phyloP scores from a whole-genome alignment of 2,797 vertebrate genomes.

The Leuciscus waleckii region DNA sequence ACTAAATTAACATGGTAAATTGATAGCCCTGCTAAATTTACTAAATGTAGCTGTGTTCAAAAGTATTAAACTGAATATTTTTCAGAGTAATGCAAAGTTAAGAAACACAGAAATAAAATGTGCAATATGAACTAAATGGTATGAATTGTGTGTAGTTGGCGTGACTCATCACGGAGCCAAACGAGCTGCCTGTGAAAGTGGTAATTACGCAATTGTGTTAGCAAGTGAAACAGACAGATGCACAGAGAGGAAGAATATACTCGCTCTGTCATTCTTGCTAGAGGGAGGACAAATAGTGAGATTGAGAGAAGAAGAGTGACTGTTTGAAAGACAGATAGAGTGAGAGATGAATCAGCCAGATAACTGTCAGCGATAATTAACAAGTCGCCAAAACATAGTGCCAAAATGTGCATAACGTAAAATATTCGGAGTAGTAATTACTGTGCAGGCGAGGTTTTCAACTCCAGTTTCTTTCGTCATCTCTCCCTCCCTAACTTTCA shows the following conservation, averaged over 20 bases:
- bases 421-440: constrained; percentile 39
- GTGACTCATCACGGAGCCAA: constrained; percentile 28
- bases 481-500: constrained; percentile 59
- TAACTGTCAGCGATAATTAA: constrained; percentile 48
- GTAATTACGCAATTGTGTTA: constrained; percentile 52
- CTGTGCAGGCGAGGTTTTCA: constrained; percentile 17
- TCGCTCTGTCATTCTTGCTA: constrained; percentile 14
- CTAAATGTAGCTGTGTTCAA: not conserved
- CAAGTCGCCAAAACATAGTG: constrained; percentile 41
- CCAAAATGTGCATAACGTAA: constrained; percentile 14
- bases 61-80: constrained; percentile 21
- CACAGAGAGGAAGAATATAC: constrained; percentile 25
- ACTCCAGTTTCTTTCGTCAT: constrained; percentile 12
- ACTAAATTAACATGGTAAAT: not conserved
- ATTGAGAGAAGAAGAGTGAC: constrained; percentile 27
- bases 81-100: not conserved
- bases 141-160: constrained; percentile 23
- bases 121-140: constrained; percentile 32
- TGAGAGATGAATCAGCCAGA: constrained; percentile 31
- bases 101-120: not conserved
- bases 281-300: constrained; percentile 26
- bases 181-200: constrained; percentile 26
- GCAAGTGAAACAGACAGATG: constrained; percentile 49
- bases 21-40: not conserved
- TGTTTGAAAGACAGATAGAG: constrained; percentile 39